phyloP scores from a whole-genome alignment of 2,888 invertebrate genomes.

The Amphipyra tragopoginis region DNA sequence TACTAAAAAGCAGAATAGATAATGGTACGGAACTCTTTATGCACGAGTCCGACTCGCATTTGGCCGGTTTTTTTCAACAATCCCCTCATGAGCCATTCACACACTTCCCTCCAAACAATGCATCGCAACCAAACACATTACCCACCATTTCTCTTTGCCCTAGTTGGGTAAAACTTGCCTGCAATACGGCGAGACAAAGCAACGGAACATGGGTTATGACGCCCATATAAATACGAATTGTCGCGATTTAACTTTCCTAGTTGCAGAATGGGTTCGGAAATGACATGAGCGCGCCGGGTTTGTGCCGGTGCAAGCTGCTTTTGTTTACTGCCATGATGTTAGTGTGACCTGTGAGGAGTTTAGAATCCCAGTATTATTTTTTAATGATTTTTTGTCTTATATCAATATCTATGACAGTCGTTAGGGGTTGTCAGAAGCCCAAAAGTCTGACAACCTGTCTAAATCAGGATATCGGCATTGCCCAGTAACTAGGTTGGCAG shows the following conservation, averaged over 20 bases:
- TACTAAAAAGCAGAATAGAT: no score
- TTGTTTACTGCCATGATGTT: conserved; percentile 16
- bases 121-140: conserved; percentile 50
- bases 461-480: no score
- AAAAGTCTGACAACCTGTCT: no score
- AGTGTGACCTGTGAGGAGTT: conserved; percentile 1
- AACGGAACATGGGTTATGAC: conserved; percentile 78
- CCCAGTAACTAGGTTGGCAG: no score
- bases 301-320: conserved; percentile 28
- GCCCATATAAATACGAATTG: conserved; percentile 85
- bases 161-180: conserved; percentile 50
- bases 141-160: conserved; percentile 50
- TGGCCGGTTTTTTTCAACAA: background rate
- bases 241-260: conserved; percentile 78
- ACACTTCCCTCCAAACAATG: conserved; percentile 23
- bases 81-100: conserved; percentile 14
- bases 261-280: conserved; percentile 75
- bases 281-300: conserved; percentile 57
- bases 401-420: no score
- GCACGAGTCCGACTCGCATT: no score
- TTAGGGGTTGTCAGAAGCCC: no score
- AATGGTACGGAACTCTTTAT: no score
- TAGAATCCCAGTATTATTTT: no score
- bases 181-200: conserved; percentile 71
- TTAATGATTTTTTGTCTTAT: no score